These are phyloP conservation scores for Chionis minor DNA, from an alignment of 2,113 vertebrate genomes.

Conservation along the genomic window DNA sequence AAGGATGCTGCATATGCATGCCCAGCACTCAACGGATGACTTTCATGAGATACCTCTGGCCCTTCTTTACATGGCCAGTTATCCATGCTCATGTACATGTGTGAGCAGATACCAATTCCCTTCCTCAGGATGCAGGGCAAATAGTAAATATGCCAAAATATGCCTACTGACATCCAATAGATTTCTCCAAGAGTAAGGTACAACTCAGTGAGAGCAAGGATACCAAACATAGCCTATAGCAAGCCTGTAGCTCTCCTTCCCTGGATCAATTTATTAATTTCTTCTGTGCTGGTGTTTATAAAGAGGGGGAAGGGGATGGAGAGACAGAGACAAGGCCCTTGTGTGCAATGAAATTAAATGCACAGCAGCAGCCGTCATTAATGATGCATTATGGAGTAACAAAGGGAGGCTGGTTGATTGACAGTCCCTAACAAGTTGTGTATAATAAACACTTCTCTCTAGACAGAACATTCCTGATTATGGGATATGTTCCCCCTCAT, in stretches of 20 bases:
- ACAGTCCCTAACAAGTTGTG: constrained; percentile 62
- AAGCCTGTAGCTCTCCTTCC: not conserved
- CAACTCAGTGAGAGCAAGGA: not conserved
- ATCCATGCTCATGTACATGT: not conserved
- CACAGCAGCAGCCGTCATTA: constrained; percentile 66
- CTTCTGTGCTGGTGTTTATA: constrained; percentile 12
- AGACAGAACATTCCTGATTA: constrained; percentile 59
- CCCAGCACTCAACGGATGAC: not conserved
- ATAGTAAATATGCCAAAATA: not conserved
- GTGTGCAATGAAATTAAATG: constrained; percentile 66
- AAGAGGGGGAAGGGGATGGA: constrained; percentile 2
- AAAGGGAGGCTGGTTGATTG: constrained; percentile 57
- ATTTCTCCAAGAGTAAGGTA: not conserved
- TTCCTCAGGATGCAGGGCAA: not conserved
- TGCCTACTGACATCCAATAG: not conserved
- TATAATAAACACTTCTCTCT: constrained; percentile 65
- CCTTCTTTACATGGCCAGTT: not conserved
- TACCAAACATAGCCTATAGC: not conserved
- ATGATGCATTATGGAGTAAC: constrained; percentile 66
- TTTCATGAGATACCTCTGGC: not conserved
- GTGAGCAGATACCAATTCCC: not conserved
- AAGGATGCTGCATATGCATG: not conserved
- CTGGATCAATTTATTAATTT: constrained; percentile 52
- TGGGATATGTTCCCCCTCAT: constrained; percentile 48
- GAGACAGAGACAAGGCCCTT: constrained; percentile 47